phyloP scores from a whole-genome alignment of 2,797 vertebrate species.

The Gastrophryne carolinensis region DNA sequence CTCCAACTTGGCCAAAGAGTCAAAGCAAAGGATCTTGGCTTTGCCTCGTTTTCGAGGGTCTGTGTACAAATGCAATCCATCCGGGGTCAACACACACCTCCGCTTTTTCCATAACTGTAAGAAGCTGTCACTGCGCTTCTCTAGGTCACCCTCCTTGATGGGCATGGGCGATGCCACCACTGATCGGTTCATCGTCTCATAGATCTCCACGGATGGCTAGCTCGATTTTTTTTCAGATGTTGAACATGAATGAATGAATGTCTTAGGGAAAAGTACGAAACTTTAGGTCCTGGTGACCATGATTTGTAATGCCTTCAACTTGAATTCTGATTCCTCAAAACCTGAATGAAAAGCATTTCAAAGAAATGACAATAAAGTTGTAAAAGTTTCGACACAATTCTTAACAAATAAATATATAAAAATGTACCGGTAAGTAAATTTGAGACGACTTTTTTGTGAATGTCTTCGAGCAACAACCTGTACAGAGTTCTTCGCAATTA shows the following conservation, averaged over 20 bases:
- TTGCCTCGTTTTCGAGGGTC: constrained; percentile 20
- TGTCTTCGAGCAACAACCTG: neutral
- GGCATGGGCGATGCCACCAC: neutral
- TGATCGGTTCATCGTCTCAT: neutral
- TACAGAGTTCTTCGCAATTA: neutral
- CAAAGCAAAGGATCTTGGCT: constrained; percentile 37
- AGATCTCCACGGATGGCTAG: neutral
- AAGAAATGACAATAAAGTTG: too few relatives aligned
- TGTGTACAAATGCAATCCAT: constrained; percentile 28
- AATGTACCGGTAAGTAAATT: too few relatives aligned
- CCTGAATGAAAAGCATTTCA: neutral
- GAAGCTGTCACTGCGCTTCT: constrained; percentile 48
- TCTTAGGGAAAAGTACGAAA: neutral
- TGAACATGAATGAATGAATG: neutral
- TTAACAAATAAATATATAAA: too few relatives aligned
- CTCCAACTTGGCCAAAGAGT: constrained; percentile 41
- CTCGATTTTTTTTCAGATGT: neutral
- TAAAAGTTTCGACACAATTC: too few relatives aligned
- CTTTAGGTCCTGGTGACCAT: neutral
- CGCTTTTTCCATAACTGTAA: constrained; percentile 47
- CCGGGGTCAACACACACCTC: constrained; percentile 25
- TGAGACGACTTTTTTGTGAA: neutral
- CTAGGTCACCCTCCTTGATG: constrained; percentile 40
- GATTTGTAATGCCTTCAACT: neutral
- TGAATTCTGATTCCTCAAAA: neutral